Percentiles rank a stretch among this genome's conserved stretches.
Conservation (phyloP, 1,140 invertebrate genomes). For the Apocrypta bakeri region DNA sequence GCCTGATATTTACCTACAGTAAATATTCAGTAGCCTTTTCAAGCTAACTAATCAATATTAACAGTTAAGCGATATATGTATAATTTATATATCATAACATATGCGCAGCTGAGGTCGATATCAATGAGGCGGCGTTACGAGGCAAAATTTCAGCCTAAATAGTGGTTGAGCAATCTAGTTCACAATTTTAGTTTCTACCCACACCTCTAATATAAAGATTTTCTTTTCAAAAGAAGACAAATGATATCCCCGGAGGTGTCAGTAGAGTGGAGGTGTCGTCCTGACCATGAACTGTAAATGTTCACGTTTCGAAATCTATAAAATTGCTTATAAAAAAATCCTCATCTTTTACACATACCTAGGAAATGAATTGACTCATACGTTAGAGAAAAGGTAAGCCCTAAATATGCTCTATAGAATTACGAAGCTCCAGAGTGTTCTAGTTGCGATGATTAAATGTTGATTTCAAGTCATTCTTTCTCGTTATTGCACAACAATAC, state of each 20-base stretch:
- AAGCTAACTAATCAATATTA: too few relatives aligned
- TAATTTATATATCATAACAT: neutral
- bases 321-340: too few relatives aligned
- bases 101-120: neutral
- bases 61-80: neutral
- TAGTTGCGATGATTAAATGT: slow-evolving; percentile 2
- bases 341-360: too few relatives aligned
- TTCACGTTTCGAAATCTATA: too few relatives aligned
- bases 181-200: neutral
- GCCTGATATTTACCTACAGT: too few relatives aligned
- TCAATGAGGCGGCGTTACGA: neutral
- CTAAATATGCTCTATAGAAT: neutral
- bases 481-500: slow-evolving; percentile 22
- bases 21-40: too few relatives aligned
- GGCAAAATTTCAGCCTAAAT: neutral
- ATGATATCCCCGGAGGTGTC: too few relatives aligned
- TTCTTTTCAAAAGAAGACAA: too few relatives aligned
- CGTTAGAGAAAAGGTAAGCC: too few relatives aligned
- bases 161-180: neutral
- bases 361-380: too few relatives aligned
- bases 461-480: neutral
- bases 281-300: too few relatives aligned
- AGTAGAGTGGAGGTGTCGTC: too few relatives aligned
- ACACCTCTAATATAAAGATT: neutral
- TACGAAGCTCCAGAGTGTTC: neutral